Evolutionary conservation across 1,140 invertebrate genomes (phyloP).

Genomic region (Neodiprion fabricii): DNA sequence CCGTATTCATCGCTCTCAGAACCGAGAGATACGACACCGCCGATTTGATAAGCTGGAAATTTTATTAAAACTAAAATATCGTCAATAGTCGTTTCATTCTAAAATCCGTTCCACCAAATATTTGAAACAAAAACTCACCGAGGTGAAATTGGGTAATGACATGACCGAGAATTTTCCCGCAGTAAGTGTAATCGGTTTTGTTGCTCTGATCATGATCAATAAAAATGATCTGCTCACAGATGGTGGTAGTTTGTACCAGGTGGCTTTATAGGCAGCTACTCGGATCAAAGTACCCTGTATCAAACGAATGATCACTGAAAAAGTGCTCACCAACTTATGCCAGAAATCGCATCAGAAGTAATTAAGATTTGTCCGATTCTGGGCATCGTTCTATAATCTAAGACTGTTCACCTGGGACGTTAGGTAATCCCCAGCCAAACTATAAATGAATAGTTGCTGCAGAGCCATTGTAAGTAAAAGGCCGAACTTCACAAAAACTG

Average conservation of each 20-base stretch:
- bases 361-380: neutral
- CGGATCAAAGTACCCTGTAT: neutral
- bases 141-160: constrained; percentile 1
- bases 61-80: neutral
- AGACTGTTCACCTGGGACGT: neutral
- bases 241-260: constrained; percentile 2
- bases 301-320: neutral
- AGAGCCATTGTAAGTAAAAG: neutral
- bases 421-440: constrained; percentile 9
- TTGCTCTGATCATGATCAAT: constrained; percentile 8
- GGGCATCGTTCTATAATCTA: too few species aligned
- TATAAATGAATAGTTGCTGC: constrained; percentile 8
- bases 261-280: neutral
- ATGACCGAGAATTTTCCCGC: constrained; percentile 1
- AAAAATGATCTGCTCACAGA: neutral
- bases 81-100: neutral
- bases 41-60: neutral
- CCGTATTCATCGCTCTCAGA: neutral
- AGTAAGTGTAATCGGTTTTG: neutral
- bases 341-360: neutral
- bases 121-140: neutral
- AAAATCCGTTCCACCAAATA: neutral
- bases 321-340: neutral
- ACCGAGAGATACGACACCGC: constrained; percentile 8
- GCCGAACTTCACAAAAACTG: neutral